Conservation (phyloP, 2,113 vertebrate species). For the Actinemys pallida region DNA sequence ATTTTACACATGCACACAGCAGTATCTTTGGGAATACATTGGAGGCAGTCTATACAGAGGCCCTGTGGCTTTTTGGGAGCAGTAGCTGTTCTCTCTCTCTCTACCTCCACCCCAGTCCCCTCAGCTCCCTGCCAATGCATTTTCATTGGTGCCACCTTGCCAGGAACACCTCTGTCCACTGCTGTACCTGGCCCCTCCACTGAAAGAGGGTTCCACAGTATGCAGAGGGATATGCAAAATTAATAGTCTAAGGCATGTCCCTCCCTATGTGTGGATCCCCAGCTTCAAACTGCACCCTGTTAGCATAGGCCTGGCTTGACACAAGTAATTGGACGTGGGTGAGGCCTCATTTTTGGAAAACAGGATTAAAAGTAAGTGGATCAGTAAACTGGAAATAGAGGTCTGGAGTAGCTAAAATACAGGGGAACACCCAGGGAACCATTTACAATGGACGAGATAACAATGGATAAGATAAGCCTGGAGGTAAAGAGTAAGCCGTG, state of each 20-base stretch:
- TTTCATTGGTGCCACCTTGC: background rate
- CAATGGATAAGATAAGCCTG: background rate
- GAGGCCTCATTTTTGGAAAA: background rate
- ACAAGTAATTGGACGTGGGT: background rate
- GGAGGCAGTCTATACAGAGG: accelerated
- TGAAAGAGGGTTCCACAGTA: background rate
- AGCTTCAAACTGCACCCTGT: background rate
- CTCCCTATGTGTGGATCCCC: accelerated
- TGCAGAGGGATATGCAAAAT: background rate
- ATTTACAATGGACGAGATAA: background rate
- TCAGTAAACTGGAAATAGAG: background rate
- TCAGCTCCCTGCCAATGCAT: background rate
- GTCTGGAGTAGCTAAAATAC: background rate
- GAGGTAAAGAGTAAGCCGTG: background rate
- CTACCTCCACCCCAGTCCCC: background rate
- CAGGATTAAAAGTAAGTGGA: background rate
- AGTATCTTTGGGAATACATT: background rate
- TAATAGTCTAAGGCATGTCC: accelerated
- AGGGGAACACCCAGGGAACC: background rate
- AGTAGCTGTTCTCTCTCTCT: background rate
- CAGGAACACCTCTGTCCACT: background rate
- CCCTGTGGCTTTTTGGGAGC: background rate
- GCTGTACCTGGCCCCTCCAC: background rate
- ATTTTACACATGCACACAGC: background rate
- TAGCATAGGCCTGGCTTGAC: background rate